Evolutionary conservation across 1,140 invertebrate species (phyloP).

Genomic region (Mylabris phalerata): DNA sequence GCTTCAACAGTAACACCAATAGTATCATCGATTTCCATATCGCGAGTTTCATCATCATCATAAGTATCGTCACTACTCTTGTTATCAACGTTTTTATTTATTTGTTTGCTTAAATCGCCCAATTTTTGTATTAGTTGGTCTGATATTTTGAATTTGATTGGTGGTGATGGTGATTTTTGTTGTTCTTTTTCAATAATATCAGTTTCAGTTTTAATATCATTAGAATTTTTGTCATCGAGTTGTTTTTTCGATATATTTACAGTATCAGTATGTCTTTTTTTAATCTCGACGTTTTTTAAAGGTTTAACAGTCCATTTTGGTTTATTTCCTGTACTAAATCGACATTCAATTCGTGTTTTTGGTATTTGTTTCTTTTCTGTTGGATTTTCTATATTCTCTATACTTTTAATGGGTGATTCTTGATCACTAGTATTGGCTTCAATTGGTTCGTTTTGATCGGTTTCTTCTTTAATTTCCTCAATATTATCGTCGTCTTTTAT

Average conservation of each 20-base stretch:
- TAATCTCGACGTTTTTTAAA: no score
- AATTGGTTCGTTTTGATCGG: background rate
- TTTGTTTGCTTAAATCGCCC: background rate
- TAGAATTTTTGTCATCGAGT: background rate
- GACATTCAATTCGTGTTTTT: no score
- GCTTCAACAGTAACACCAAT: background rate
- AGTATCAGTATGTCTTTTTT: background rate
- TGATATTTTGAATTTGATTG: conserved; percentile 28
- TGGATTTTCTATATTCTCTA: no score
- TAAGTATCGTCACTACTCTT: background rate
- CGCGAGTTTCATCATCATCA: background rate
- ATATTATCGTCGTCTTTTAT: background rate
- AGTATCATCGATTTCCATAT: background rate
- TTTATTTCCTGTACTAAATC: no score
- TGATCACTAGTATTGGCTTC: background rate
- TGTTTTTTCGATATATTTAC: background rate
- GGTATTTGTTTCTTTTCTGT: no score
- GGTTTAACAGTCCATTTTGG: no score
- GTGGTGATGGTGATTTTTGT: conserved; percentile 4
- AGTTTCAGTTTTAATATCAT: background rate
- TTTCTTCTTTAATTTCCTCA: background rate
- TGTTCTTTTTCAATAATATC: background rate
- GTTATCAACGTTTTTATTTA: background rate
- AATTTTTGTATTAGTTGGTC: conserved; percentile 31
- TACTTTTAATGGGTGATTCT: background rate